phyloP scores from a whole-genome alignment of 1,140 invertebrate genomes.

The Apis mellifera region Amel_HAv3.1 CM009936.2:3563501-3564000 shows the following conservation, averaged over 20 bases:
- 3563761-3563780: slow-evolving; percentile 65
- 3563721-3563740: slow-evolving; percentile 65
- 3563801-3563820: slow-evolving; percentile 53
- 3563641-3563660: slow-evolving; percentile 27
- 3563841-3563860: slow-evolving; percentile 43
- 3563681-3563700: slow-evolving; percentile 63
- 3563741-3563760: slow-evolving; percentile 57
- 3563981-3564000: background rate
- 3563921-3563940: background rate
- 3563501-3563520: background rate
- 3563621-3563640: slow-evolving; percentile 63
- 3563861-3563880: slow-evolving; percentile 2
- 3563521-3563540: background rate
- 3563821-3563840: slow-evolving; percentile 51
- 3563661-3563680: slow-evolving; percentile 55
- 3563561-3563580: slow-evolving; percentile 23
- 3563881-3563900: background rate
- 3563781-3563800: slow-evolving; percentile 60
- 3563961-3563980: background rate
- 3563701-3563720: slow-evolving; percentile 66
- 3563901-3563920: background rate
- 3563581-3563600: slow-evolving; percentile 36
- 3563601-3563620: slow-evolving; percentile 60
- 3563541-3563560: slow-evolving; percentile 1
- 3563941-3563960: background rate